Evolutionary conservation across 2,797 vertebrate genomes (phyloP), one percentile per base, ranked within the genome.

Genomic region (Ceryle rudis): DNA sequence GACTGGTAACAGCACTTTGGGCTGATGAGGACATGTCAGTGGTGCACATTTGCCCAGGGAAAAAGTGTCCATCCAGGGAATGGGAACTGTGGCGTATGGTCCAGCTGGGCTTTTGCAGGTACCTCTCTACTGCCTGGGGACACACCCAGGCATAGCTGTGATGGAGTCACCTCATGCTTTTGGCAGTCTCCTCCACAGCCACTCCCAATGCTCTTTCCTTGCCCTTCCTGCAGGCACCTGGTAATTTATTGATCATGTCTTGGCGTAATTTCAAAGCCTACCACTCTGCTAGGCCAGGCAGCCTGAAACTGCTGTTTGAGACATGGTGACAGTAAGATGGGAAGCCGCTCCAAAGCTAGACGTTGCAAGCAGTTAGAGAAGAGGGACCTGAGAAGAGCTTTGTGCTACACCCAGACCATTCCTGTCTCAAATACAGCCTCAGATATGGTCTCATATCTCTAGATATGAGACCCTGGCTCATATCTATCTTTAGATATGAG

Each of bases 1-100:
- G 2, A 33, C 22, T 0, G 1, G 7, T 47, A 51, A 39, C 2
- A 10, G 14, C 39, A 42, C 14, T n/a, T 74, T 5, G 33, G 33
- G 22, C 19, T 25, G 18, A 18, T 42, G 42, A 58, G 16, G 31
- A 49, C 33, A 46, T 31, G 28, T 31, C 0, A 3, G 14, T 7
- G 15, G 21, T 20, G 14, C 69, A 55, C 58, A 26, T 13, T 25
- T 33, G 6, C 19, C 35, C 64, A 65, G 54, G 41, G 78, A 75
- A 79, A 19, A 11, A 41, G 2, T 55, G 31, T 71, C 22, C 21
- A 26, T 10, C 18, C 49, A 71, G 25, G 22, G 15, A 39, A 37
- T 0, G 0, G 37, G 52, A 85, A 26, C 29, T n/a, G 18, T 21
- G 31, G 10, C 17, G 12, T 75, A 49, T 1, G 4, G 33, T 33